A percentile compares a stretch with the other conserved stretches of the same genome.
Evolutionary conservation across 2,797 vertebrate species (phyloP).

Genomic region (Anomalospiza imberbis): DNA sequence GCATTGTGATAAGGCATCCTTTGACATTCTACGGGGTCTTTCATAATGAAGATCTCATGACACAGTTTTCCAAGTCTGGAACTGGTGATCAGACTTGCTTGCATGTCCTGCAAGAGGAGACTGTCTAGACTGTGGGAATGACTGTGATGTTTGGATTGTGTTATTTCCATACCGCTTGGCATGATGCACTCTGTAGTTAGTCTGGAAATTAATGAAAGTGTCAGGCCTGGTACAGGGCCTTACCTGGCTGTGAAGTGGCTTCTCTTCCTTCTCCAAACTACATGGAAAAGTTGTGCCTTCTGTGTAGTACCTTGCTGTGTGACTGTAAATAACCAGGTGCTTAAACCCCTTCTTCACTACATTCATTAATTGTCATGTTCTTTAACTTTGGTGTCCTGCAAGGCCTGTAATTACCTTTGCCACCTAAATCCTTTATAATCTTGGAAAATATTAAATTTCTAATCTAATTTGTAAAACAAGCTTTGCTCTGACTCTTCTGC

Average conservation of each 20-base stretch:
- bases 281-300: background rate
- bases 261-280: background rate
- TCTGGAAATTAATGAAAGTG: constrained; percentile 10
- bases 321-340: background rate
- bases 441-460: background rate
- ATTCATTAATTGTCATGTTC: background rate
- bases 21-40: constrained; percentile 4
- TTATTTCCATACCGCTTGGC: constrained; percentile 39
- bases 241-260: constrained; percentile 7
- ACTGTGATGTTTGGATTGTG: constrained; percentile 52
- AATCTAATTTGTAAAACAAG: background rate
- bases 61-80: constrained; percentile 51
- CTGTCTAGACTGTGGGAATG: constrained; percentile 68
- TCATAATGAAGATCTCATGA: constrained; percentile 52
- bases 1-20: constrained; percentile 51
- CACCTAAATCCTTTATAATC: background rate
- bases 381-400: background rate
- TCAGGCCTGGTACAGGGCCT: background rate
- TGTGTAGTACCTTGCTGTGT: background rate
- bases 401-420: background rate
- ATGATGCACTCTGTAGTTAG: background rate
- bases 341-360: background rate
- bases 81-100: constrained; percentile 7
- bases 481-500: background rate
- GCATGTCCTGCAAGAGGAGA: constrained; percentile 36